Evolutionary conservation across 2,797 vertebrate species (phyloP).

Genomic region (Cuculus canorus): DNA sequence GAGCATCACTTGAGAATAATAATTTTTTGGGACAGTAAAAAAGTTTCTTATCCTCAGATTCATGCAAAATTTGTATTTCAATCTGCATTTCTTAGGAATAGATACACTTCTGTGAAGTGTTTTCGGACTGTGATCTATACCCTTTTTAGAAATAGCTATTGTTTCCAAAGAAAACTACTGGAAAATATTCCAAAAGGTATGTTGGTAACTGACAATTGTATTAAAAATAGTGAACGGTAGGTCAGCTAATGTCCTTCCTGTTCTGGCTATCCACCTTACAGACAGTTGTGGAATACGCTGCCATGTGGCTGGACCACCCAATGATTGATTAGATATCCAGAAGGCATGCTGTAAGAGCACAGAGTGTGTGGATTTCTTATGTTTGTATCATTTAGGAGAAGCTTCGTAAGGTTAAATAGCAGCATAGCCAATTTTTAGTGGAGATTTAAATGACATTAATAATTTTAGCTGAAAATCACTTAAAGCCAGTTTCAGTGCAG

Average conservation of each 20-base stretch:
- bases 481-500: constrained; percentile 3
- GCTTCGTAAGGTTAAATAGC: neutral
- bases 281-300: neutral
- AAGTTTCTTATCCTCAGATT: neutral
- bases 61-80: neutral
- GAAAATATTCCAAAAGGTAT: neutral
- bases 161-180: neutral
- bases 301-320: neutral
- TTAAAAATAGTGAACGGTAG: neutral
- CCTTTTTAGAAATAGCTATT: neutral
- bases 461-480: constrained; percentile 38
- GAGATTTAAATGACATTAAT: constrained; percentile 53
- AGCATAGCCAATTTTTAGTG: neutral
- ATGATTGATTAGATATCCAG: neutral
- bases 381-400: neutral
- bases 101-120: neutral
- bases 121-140: neutral
- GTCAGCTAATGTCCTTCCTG: neutral
- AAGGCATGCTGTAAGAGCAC: neutral
- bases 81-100: neutral
- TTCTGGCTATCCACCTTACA: neutral
- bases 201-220: neutral
- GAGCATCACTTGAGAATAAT: neutral
- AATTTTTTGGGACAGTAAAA: rapidly evolving
- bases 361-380: neutral